These are phyloP conservation scores for Whitmania pigra DNA, from an alignment of 1,140 invertebrate species.

Conservation along the genomic window DNA sequence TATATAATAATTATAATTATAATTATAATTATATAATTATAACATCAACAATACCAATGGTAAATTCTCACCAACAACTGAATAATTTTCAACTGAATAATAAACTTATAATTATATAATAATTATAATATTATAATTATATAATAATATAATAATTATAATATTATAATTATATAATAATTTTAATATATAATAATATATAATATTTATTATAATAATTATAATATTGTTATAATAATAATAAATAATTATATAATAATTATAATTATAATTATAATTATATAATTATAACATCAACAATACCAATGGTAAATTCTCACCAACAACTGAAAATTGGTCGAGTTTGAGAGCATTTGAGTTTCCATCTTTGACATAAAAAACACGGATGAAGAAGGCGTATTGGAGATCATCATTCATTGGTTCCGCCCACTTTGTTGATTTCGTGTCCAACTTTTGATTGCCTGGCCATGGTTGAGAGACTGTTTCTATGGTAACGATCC, in stretches of 20 bases:
- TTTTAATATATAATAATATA: no score
- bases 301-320: neutral
- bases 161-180: no score
- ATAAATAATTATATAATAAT: neutral
- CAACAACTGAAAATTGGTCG: constrained; percentile 2
- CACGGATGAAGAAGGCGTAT: constrained; percentile 18
- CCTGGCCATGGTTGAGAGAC: neutral
- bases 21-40: neutral
- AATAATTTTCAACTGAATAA: no score
- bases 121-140: no score
- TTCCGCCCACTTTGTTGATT: constrained; percentile 19
- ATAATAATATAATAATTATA: no score
- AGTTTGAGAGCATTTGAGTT: constrained; percentile 2
- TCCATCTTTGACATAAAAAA: constrained; percentile 22
- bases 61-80: constrained; percentile 1
- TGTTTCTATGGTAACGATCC: constrained; percentile 18
- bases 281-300: no score
- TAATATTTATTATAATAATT: neutral
- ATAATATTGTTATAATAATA: neutral
- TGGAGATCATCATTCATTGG: constrained; percentile 17
- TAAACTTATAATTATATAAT: no score
- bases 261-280: neutral
- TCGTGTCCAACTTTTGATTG: constrained; percentile 4
- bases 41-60: no score
- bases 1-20: neutral